Percentiles rank a stretch among this genome's conserved stretches.
These are phyloP conservation scores for Phasianus colchicus DNA, from an alignment of 2,113 vertebrate species.

Conservation along the genomic window DNA sequence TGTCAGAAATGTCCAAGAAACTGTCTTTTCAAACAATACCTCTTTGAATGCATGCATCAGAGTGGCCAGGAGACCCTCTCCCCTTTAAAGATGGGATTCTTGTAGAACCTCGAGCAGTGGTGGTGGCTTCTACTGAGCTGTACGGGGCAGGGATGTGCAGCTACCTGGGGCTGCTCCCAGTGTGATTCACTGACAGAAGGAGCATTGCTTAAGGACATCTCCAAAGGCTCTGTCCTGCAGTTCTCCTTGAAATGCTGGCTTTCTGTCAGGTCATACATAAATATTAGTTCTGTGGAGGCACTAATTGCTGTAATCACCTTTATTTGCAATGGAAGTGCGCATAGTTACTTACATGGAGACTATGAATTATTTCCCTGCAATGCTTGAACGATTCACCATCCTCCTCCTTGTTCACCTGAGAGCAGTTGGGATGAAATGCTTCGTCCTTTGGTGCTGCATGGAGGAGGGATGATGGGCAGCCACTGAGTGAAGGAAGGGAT, in stretches of 20 bases:
- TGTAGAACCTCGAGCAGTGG: background rate
- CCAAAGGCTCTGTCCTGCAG: background rate
- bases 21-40: background rate
- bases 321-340: background rate
- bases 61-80: background rate
- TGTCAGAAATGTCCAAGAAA: background rate
- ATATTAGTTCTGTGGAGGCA: background rate
- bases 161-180: background rate
- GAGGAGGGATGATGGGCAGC: background rate
- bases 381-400: background rate
- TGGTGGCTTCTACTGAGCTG: background rate
- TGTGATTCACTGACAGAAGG: too few relatives aligned
- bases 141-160: background rate
- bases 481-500: background rate
- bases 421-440: background rate
- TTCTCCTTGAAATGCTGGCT: background rate
- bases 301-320: background rate
- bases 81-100: background rate
- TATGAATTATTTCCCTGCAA: background rate
- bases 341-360: background rate
- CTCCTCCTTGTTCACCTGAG: background rate
- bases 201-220: background rate
- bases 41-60: fast-evolving
- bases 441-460: background rate
- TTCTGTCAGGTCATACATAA: background rate